Base-by-base conservation (phyloP, 2,888 invertebrate genomes). In the Lithophane leautieri region DNA sequence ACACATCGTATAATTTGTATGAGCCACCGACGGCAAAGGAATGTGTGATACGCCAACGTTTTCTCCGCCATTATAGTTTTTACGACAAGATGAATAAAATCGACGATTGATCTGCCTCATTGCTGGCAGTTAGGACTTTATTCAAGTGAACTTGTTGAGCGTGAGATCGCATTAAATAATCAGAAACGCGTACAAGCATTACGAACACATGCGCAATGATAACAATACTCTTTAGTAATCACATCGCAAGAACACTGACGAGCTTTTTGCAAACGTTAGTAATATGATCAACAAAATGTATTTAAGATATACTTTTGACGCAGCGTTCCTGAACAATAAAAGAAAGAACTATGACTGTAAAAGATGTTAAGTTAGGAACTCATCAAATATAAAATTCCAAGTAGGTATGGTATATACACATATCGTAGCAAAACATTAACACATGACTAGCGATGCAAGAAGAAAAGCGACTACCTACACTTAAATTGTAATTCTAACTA, bases 1-100 rank as follows among this genome's bases (percentile, higher is more conserved):
- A 94, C 92, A 93, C 92, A 92, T 94, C 94, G 96, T 95, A 95
- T 95, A 95, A 96, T 96, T 95, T 95, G 96, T 96, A 95, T 94
- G 94, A 94, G 92, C 94, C 93, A 91, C 92, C 93, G 92, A 88
- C 94, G 91, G 88, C 92, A 90, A 93, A 93, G 93, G 93, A 95
- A 94, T 94, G 95, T 92, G 93, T 93, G 93, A 94, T 94, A 94
- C 94, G 93, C 92, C 92, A 90, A 86, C 91, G 91, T 94, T 94
- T 94, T 93, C 94, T 93, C 93, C 90, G 89, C 89, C 91, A 91
- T 90, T 92, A 91, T 93, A 92, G 91, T 92, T 94, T 95, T 94
- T 94, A 95, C 91, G 88, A 81, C 89, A 87, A 87, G 88, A 89
- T 88, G 88, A 93, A 95, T 95, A 94, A 94, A 94, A 93, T 91